Percentiles rank a stretch among this genome's conserved stretches.
Evolutionary conservation across 2,888 invertebrate genomes (phyloP).

Genomic region (Cryptosula pallasiana): DNA sequence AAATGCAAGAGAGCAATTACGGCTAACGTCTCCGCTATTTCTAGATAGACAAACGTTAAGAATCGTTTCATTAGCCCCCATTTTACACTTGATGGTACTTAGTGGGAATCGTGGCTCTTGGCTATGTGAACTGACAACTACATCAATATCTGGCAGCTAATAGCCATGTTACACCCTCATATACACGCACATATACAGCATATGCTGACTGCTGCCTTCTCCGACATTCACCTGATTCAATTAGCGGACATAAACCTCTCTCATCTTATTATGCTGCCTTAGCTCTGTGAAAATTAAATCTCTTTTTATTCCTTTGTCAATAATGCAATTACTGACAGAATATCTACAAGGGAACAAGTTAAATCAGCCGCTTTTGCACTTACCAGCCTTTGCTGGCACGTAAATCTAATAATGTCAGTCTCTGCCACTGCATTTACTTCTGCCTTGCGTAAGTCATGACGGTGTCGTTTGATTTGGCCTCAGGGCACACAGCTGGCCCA

Average conservation of each 20-base stretch:
- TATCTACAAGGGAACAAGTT: not conserved
- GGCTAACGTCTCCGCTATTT: not conserved
- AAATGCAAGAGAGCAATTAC: not conserved
- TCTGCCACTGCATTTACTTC: too few species aligned
- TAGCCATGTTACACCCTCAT: too few species aligned
- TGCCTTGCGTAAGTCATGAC: too few species aligned
- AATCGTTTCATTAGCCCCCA: constrained; percentile 10
- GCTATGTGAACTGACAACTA: constrained; percentile 12
- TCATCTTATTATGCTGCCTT: constrained; percentile 7
- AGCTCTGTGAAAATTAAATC: constrained; percentile 12
- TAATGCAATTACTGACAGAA: constrained; percentile 11
- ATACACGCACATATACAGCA: too few species aligned
- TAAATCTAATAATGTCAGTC: not conserved
- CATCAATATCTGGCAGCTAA: constrained; percentile 17
- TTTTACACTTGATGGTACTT: constrained; percentile 9
- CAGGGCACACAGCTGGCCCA: too few species aligned
- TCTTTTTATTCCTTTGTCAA: constrained; percentile 22
- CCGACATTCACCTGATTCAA: constrained; percentile 1
- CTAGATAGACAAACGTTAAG: not conserved
- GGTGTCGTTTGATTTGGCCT: too few species aligned
- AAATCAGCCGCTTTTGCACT: not conserved
- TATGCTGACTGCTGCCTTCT: too few species aligned
- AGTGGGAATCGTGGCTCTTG: not conserved
- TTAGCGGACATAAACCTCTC: constrained; percentile 18
- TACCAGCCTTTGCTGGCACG: not conserved